Evolutionary conservation across 2,888 invertebrate genomes (phyloP).

Genomic region (Acanthoscelides obtectus): DNA sequence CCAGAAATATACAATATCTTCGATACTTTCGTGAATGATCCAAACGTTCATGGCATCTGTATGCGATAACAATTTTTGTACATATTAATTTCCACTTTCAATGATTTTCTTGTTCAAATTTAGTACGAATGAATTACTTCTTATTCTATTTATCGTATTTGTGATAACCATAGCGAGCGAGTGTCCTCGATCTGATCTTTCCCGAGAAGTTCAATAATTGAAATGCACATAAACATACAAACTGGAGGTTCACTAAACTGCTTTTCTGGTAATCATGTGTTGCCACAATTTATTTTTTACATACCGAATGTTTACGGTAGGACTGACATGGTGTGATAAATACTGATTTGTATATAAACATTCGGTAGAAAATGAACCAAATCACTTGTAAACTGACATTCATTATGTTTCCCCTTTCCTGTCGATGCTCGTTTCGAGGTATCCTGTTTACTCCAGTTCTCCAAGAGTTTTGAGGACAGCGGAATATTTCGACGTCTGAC

Average conservation of each 20-base stretch:
- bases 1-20: too few relatives aligned
- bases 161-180: background rate
- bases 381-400: background rate
- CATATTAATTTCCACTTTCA: too few relatives aligned
- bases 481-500: too few relatives aligned
- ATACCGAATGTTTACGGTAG: background rate
- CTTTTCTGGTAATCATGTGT: background rate
- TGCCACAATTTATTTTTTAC: background rate
- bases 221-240: background rate
- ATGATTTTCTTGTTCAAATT: too few relatives aligned
- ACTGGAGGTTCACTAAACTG: background rate
- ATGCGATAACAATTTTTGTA: too few relatives aligned
- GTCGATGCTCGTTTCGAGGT: too few relatives aligned
- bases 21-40: too few relatives aligned
- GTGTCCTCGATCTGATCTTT: background rate
- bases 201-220: background rate
- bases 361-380: background rate
- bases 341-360: background rate
- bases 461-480: too few relatives aligned
- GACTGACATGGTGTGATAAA: background rate
- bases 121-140: background rate
- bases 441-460: too few relatives aligned
- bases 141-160: background rate
- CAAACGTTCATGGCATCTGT: too few relatives aligned
- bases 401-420: too few relatives aligned